phyloP scores from a whole-genome alignment of 2,888 invertebrate genomes.

The Atethmia centrago region DNA sequence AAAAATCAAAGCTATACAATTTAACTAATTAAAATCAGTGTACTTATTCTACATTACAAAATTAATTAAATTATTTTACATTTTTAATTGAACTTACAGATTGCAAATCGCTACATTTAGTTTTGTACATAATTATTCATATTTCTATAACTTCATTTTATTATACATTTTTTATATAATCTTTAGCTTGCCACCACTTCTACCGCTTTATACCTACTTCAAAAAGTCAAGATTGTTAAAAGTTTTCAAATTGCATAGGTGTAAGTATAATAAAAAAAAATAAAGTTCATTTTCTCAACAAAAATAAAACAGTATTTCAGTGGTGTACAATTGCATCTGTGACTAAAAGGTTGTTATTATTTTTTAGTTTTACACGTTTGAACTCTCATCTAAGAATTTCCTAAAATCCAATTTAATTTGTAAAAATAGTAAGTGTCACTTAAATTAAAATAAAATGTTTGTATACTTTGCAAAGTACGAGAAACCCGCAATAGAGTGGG shows the following conservation, averaged over 20 bases:
- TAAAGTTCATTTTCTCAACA: not conserved
- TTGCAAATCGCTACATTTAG: not conserved
- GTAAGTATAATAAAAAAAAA: not conserved
- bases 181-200: constrained; percentile 26
- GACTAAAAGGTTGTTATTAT: not conserved
- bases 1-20: constrained; percentile 50
- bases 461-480: constrained; percentile 31
- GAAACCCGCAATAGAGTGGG: constrained; percentile 28
- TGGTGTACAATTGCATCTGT: constrained; percentile 32
- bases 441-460: not conserved
- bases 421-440: not conserved
- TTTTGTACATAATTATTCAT: not conserved
- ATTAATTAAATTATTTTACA: constrained; percentile 6
- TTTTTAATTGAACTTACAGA: not conserved
- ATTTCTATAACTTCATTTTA: constrained; percentile 7
- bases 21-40: constrained; percentile 30
- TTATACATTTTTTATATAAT: not conserved
- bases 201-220: constrained; percentile 44
- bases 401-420: not conserved
- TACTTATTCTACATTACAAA: not conserved
- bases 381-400: constrained; percentile 26
- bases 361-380: not conserved
- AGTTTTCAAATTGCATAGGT: constrained; percentile 19
- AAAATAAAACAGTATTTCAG: constrained; percentile 19
- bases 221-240: constrained; percentile 40